Conservation (phyloP, 1,140 invertebrate genomes). For the Calycopis cecrops region DNA sequence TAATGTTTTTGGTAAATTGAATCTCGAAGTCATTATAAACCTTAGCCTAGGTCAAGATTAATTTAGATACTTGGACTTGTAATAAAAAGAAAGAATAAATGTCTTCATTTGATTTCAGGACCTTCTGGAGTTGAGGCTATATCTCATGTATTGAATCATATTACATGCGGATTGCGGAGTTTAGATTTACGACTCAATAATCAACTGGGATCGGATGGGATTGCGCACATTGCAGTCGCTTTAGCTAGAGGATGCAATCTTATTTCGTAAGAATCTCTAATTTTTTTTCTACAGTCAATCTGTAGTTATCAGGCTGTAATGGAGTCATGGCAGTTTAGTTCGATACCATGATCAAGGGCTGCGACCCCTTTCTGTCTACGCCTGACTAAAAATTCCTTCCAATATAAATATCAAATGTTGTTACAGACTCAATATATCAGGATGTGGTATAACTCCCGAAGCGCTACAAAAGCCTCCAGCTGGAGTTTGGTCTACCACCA, state of each 20-base stretch:
- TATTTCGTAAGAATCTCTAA: conserved; percentile 42
- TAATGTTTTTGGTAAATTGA: conserved; percentile 64
- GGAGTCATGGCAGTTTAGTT: no score
- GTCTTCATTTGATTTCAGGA: conserved; percentile 36
- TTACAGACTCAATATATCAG: conserved; percentile 61
- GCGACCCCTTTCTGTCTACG: no score
- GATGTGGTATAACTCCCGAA: conserved; percentile 56
- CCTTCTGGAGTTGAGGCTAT: conserved; percentile 57
- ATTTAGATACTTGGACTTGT: not conserved
- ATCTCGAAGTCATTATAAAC: not conserved
- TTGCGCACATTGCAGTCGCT: conserved; percentile 59
- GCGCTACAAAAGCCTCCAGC: conserved; percentile 51
- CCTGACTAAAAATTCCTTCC: not conserved
- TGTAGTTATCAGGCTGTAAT: no score
- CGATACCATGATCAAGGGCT: no score
- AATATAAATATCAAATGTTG: not conserved
- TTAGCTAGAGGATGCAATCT: conserved; percentile 68
- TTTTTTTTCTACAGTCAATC: not conserved
- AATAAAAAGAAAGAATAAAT: not conserved
- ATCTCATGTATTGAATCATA: conserved; percentile 55
- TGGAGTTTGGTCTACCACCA: conserved; percentile 61
- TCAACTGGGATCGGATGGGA: conserved; percentile 60
- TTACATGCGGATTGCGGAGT: conserved; percentile 47
- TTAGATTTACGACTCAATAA: conserved; percentile 67
- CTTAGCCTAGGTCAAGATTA: no score